These are phyloP conservation scores for Polyommatus icarus DNA, from an alignment of 2,888 invertebrate genomes.

Conservation along the genomic window DNA sequence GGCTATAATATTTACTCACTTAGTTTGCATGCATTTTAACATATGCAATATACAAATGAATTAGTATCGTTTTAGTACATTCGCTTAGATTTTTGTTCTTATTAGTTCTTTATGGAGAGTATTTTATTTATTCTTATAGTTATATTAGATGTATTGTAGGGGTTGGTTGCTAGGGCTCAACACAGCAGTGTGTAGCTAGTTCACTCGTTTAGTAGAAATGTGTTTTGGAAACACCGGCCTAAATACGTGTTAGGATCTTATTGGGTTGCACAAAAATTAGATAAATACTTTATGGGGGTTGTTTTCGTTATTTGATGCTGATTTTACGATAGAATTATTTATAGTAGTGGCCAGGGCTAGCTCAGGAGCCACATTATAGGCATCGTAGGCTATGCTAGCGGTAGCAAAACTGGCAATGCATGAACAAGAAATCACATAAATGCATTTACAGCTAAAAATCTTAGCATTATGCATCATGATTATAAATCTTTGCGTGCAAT, in stretches of 20 bases:
- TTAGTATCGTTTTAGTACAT: constrained; percentile 33
- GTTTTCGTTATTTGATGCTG: not conserved
- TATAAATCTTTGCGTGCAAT: not conserved
- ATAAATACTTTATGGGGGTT: not conserved
- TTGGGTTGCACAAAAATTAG: constrained; percentile 24
- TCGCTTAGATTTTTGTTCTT: constrained; percentile 28
- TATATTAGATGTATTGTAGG: constrained; percentile 13
- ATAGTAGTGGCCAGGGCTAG: not conserved
- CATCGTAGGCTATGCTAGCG: not conserved
- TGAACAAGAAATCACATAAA: not conserved
- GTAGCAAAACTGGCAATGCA: not conserved
- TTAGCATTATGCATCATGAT: not conserved
- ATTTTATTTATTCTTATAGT: constrained; percentile 35
- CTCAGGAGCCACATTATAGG: not conserved
- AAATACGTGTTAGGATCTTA: constrained; percentile 25
- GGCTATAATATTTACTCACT: constrained; percentile 43
- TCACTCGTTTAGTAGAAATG: constrained; percentile 12
- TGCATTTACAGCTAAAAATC: not conserved
- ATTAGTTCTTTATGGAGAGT: constrained; percentile 33
- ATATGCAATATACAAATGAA: constrained; percentile 31
- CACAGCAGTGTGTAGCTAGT: constrained; percentile 22
- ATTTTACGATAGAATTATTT: not conserved
- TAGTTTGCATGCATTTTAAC: constrained; percentile 37
- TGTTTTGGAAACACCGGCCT: constrained; percentile 30
- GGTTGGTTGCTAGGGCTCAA: constrained; percentile 25